These are phyloP conservation scores for Dyspetes luteomarginatus DNA, from an alignment of 2,888 invertebrate genomes.

Conservation along the genomic window DNA sequence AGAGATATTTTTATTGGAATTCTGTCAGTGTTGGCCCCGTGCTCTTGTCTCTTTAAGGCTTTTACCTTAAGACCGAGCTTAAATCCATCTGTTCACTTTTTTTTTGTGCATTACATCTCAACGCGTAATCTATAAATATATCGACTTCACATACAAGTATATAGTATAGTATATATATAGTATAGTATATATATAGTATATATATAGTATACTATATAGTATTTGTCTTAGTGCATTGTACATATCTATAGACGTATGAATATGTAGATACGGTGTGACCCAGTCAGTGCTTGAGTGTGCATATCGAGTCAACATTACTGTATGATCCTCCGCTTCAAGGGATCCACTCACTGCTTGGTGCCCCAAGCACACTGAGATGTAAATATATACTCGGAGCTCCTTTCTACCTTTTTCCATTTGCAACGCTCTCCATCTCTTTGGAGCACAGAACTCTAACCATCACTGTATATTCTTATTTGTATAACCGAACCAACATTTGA, in stretches of 20 bases:
- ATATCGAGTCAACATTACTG: conserved; percentile 21
- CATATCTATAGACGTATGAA: conserved; percentile 3
- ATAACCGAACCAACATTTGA: conserved; percentile 50
- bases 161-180: conserved; percentile 5
- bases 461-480: conserved; percentile 42
- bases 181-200: not conserved
- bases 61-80: conserved; percentile 52
- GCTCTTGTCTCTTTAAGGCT: conserved; percentile 54
- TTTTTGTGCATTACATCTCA: conserved; percentile 35
- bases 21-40: conserved; percentile 48
- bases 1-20: conserved; percentile 53
- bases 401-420: conserved; percentile 1
- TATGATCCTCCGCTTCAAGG: conserved; percentile 31
- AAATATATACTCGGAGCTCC: conserved; percentile 56
- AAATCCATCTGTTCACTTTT: conserved; percentile 55
- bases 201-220: not conserved
- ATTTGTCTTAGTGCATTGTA: no score
- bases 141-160: conserved; percentile 18
- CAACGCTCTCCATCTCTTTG: conserved; percentile 14
- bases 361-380: conserved; percentile 36
- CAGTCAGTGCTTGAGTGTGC: conserved; percentile 45
- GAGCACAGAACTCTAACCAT: conserved; percentile 15
- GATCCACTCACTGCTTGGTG: conserved; percentile 47
- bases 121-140: conserved; percentile 9
- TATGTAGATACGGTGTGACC: conserved; percentile 26